A percentile compares a stretch with the other conserved stretches of the same genome.
phyloP scores from a whole-genome alignment of 2,113 vertebrate genomes.

The Acrocephalus arundinaceus region DNA sequence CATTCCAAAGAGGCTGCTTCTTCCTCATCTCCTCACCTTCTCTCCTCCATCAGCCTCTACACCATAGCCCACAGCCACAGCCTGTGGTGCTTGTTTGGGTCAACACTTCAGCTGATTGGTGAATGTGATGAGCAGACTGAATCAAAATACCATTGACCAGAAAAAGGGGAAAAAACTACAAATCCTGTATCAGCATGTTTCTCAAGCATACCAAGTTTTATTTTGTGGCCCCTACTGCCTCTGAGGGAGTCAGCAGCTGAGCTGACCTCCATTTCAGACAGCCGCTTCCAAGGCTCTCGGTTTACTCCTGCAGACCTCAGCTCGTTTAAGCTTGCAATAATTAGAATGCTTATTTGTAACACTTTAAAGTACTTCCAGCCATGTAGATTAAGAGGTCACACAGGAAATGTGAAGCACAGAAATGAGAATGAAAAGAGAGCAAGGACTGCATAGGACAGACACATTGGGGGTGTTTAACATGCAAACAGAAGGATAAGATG shows the following conservation, averaged over 20 bases:
- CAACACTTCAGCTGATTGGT: not conserved
- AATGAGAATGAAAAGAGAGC: not conserved
- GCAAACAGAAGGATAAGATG: not conserved
- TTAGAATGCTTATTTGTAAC: not conserved
- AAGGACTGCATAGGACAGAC: not conserved
- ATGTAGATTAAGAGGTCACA: not conserved
- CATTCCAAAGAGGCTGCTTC: not conserved
- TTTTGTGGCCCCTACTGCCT: not conserved
- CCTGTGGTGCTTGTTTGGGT: not conserved
- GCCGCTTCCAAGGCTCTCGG: rapidly evolving
- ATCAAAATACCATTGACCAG: not conserved
- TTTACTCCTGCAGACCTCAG: not conserved
- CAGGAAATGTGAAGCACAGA: not conserved
- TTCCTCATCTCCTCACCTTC: not conserved
- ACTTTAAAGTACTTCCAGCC: not conserved
- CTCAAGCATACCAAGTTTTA: not conserved
- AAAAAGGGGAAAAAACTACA: not conserved
- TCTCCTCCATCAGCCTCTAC: not conserved
- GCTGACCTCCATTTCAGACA: not conserved
- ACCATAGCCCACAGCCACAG: not conserved
- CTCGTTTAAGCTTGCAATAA: not conserved
- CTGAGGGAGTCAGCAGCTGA: not conserved
- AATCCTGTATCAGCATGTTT: rapidly evolving
- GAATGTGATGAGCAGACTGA: not conserved
- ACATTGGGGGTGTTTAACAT: rapidly evolving